Evolutionary conservation across 2,797 vertebrate genomes (phyloP), one percentile per base, ranked within the genome.

Genomic region (Typhlichthys eigenmanni): DNA sequence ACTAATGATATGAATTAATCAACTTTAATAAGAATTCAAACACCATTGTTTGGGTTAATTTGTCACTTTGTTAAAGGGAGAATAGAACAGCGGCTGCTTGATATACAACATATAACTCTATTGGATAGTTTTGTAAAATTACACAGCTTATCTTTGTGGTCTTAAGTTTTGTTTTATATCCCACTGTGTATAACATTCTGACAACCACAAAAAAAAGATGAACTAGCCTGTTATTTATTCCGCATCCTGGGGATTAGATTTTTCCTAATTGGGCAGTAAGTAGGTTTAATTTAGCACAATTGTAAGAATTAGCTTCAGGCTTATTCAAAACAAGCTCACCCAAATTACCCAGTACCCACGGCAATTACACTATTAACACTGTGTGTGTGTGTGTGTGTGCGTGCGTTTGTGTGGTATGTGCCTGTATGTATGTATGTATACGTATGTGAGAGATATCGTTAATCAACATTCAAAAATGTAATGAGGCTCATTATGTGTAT

Each of bases 21-120:
- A 94, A 92, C 82, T 93, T 92, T 93, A 93, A 94, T 94, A 94
- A 93, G 92, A 93, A 93, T 93, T 92, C 92, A 92, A 93, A 92
- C 90, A 89, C 75, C 89, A 91, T 92, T 92, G 91, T 93, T 91
- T 68, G 24, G 71, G 89, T 85, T 90, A 93, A 94, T 94, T 94
- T 94, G 91, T 94, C 93, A 93, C 90, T 91, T 90, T 90, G 90
- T 89, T 88, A 75, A 79, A 85, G 77, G 79, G 81, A 75, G 87
- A 85, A 89, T 73, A 29, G 90, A 92, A 88, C 84, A 79, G 81
- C 64, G 62, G 74, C 65, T 58, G 80, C 70, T 86, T 91, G 85
- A 92, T 92, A 91, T 91, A 92, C 83, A 88, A 80, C 72, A 52
- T 66, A 69, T 75, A 85, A 84, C 80, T 76, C 72, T 72, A 61